Evolutionary conservation across 2,113 vertebrate species (phyloP).

Genomic region (Centropus unirufus): DNA sequence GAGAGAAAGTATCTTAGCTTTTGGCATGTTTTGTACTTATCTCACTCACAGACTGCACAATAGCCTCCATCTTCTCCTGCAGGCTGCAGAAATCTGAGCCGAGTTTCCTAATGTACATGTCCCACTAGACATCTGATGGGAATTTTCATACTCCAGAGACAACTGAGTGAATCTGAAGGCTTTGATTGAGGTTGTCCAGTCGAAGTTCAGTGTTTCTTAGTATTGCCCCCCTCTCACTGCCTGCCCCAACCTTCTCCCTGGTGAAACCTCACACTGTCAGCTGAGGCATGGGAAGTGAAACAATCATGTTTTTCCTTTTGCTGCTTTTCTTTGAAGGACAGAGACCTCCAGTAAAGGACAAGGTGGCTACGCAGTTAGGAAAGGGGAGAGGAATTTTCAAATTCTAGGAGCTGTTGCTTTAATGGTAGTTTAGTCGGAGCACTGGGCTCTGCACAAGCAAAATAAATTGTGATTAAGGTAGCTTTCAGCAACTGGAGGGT

Average conservation of each 20-base stretch:
- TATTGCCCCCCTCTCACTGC: not conserved
- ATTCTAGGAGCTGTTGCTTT: not conserved
- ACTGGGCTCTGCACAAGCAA: too few relatives aligned
- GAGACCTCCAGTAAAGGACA: too few relatives aligned
- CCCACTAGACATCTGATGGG: not conserved
- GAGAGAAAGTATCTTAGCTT: not conserved
- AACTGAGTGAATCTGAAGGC: not conserved
- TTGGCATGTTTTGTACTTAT: not conserved
- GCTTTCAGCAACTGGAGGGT: not conserved
- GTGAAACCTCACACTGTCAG: not conserved
- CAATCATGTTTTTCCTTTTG: not conserved
- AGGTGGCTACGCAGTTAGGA: too few relatives aligned
- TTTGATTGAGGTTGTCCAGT: not conserved
- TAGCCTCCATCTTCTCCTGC: not conserved
- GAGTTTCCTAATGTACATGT: not conserved
- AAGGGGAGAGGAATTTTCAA: not conserved
- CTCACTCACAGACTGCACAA: not conserved
- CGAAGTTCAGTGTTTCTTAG: not conserved
- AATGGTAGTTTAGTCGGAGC: not conserved
- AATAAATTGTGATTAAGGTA: not conserved
- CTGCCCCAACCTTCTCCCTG: not conserved
- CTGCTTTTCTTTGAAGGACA: not conserved
- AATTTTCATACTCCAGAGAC: not conserved
- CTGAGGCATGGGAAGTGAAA: not conserved
- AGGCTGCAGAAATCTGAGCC: not conserved